phyloP scores from a whole-genome alignment of 2,797 vertebrate species.

The Pseudopleuronectes americanus region DNA sequence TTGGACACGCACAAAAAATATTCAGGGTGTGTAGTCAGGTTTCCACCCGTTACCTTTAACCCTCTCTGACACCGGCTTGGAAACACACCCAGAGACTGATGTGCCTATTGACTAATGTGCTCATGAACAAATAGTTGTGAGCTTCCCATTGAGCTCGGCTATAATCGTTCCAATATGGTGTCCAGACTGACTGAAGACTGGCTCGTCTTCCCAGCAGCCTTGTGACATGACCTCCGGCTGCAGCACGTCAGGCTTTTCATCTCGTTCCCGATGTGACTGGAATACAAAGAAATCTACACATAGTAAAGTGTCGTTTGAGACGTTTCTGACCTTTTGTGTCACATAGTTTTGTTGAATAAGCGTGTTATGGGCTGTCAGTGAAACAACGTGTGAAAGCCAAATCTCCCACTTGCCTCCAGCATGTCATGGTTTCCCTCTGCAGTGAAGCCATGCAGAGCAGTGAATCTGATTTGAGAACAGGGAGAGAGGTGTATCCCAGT shows the following conservation, averaged over 20 bases:
- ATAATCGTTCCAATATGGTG: slow-evolving; percentile 9
- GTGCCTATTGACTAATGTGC: background rate
- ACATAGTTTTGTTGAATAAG: background rate
- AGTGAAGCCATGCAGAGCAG: too few species aligned
- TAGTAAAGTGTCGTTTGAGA: background rate
- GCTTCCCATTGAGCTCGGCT: background rate
- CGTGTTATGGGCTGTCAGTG: background rate
- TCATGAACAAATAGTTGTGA: slow-evolving; percentile 12
- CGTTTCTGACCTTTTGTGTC: slow-evolving; percentile 1
- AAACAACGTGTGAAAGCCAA: slow-evolving; percentile 2
- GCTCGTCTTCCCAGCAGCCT: slow-evolving; percentile 1
- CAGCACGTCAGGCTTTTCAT: slow-evolving; percentile 16
- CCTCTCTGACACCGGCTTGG: slow-evolving; percentile 9
- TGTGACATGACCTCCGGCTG: slow-evolving; percentile 13
- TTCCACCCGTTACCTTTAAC: slow-evolving; percentile 55
- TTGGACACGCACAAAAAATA: slow-evolving; percentile 11
- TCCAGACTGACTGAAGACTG: slow-evolving; percentile 8
- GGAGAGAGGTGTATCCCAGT: background rate
- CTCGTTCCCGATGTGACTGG: background rate
- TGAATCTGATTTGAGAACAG: too few species aligned
- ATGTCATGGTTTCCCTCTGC: background rate
- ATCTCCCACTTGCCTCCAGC: background rate
- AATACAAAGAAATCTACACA: slow-evolving; percentile 5
- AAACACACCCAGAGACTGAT: slow-evolving; percentile 5
- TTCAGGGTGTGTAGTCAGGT: slow-evolving; percentile 29